Evolutionary conservation across 2,113 vertebrate genomes (phyloP).

Genomic region (Cephalopholis sonnerati): DNA sequence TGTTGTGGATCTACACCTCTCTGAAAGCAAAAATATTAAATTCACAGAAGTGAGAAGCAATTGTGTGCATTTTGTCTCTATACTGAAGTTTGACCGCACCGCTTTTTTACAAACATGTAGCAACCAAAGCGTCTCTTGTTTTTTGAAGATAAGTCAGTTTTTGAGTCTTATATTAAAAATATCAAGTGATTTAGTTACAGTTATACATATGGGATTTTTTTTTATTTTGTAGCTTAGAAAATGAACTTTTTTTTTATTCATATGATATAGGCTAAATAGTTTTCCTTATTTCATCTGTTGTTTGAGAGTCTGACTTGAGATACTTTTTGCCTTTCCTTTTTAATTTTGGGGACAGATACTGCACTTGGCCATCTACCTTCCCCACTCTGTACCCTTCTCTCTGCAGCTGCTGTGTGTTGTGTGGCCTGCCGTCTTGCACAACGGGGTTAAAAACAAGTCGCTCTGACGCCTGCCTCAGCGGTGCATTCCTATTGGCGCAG

Average conservation of each 20-base stretch:
- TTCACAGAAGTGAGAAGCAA: not conserved
- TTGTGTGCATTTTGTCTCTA: not conserved
- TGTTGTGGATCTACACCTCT: conserved; percentile 4
- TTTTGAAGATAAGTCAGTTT: not conserved
- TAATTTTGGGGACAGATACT: not conserved
- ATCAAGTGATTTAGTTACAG: not conserved
- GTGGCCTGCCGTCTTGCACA: conserved; percentile 69
- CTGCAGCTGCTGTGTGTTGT: conserved; percentile 67
- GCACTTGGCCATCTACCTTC: not conserved
- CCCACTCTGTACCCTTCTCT: conserved; percentile 22
- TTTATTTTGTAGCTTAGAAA: not conserved
- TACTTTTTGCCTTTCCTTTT: not conserved
- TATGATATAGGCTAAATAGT: not conserved
- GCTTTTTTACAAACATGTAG: not conserved
- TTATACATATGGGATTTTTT: not conserved
- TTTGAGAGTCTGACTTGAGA: not conserved
- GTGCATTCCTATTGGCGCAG: conserved; percentile 75
- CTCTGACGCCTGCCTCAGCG: conserved; percentile 76
- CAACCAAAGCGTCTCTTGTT: not conserved
- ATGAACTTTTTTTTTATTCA: not conserved
- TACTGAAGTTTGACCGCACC: not conserved
- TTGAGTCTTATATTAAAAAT: not conserved
- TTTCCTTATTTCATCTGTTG: not conserved
- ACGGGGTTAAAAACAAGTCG: conserved; percentile 81
- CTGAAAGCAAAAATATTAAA: conserved; percentile 12